These are phyloP conservation scores for Drosophila orosa DNA, from an alignment of 1,140 invertebrate species.

Conservation along the genomic window DNA sequence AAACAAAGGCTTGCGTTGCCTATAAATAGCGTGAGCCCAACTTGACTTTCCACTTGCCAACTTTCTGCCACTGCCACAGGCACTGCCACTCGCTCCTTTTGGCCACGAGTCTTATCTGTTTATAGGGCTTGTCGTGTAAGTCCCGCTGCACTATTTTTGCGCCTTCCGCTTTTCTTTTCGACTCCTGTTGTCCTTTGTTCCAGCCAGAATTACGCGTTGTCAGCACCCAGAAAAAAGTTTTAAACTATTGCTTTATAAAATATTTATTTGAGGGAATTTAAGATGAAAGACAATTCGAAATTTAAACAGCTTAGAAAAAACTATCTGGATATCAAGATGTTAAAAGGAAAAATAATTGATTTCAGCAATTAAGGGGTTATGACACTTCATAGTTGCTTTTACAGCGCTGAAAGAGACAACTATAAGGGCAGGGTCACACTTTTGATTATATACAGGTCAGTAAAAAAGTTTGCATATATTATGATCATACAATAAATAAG, in stretches of 20 bases:
- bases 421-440: neutral
- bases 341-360: neutral
- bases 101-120: constrained; percentile 49
- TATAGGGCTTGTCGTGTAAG: constrained; percentile 66
- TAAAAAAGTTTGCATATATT: neutral
- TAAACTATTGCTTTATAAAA: neutral
- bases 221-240: constrained; percentile 1
- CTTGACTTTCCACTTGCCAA: constrained; percentile 75
- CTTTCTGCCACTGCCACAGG: constrained; percentile 41
- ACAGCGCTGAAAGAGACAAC: neutral
- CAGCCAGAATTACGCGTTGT: constrained; percentile 41
- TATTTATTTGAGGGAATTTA: neutral
- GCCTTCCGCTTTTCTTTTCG: constrained; percentile 19
- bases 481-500: neutral
- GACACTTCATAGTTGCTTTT: neutral
- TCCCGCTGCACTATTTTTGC: constrained; percentile 29
- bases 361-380: neutral
- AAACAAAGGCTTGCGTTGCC: constrained; percentile 79
- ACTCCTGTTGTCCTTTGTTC: constrained; percentile 27
- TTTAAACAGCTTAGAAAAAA: neutral
- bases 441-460: neutral
- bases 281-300: neutral
- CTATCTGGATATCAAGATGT: neutral
- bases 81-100: constrained; percentile 28
- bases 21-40: constrained; percentile 78